These are phyloP conservation scores for Cyanoderma ruficeps DNA, from an alignment of 2,113 vertebrate genomes.

Conservation along the genomic window DNA sequence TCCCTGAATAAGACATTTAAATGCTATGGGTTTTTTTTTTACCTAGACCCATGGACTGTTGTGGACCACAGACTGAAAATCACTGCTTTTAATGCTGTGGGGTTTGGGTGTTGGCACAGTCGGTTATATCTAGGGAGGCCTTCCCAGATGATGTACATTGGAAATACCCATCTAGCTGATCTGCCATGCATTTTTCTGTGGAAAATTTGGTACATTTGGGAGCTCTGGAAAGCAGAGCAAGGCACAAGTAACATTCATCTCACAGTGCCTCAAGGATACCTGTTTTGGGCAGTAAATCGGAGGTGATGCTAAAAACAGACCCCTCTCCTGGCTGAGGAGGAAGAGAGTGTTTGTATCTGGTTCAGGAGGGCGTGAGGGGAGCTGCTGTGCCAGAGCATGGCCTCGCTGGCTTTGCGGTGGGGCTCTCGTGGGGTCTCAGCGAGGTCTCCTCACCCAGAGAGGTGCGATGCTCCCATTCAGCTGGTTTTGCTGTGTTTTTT, in stretches of 20 bases:
- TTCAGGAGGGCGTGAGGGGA: accelerated
- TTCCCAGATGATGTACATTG: background rate
- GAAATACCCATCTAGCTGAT: background rate
- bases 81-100: background rate
- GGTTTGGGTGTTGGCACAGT: background rate
- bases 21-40: background rate
- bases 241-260: background rate
- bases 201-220: background rate
- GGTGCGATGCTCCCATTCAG: accelerated
- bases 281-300: background rate
- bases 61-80: background rate
- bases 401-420: background rate
- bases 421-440: accelerated
- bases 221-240: background rate
- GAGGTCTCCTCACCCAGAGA: background rate
- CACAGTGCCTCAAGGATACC: background rate
- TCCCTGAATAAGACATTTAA: background rate
- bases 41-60: background rate
- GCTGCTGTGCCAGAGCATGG: background rate
- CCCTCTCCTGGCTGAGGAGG: background rate
- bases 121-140: background rate
- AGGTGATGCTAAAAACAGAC: background rate
- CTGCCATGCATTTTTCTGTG: background rate
- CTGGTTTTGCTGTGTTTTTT: background rate
- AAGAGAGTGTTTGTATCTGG: background rate